Evolutionary conservation across 2,797 vertebrate species (phyloP).

Genomic region (Hapalemur alaotrensis): DNA sequence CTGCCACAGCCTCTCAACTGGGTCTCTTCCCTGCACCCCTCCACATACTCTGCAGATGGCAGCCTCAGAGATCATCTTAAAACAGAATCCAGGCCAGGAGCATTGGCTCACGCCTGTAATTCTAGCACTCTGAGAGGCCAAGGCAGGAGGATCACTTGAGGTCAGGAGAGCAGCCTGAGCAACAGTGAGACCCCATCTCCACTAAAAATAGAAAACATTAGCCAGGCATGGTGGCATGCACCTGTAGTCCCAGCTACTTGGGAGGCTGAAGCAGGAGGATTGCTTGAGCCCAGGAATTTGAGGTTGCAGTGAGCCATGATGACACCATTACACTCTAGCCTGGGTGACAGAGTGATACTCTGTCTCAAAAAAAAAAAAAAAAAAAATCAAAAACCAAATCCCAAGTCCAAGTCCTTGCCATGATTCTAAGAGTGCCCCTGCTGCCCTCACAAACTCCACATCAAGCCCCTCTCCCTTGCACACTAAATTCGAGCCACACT

Average conservation of each 20-base stretch:
- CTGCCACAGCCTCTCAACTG: background rate
- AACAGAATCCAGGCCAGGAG: background rate
- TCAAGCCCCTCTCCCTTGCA: too few species aligned
- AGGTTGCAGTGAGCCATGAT: background rate
- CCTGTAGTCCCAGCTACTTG: background rate
- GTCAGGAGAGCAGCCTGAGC: background rate
- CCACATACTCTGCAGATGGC: background rate
- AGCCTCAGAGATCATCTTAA: background rate
- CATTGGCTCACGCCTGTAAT: background rate
- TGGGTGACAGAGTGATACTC: background rate
- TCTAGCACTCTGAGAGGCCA: background rate
- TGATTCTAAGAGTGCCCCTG: background rate
- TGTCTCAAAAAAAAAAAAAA: background rate
- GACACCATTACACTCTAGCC: background rate
- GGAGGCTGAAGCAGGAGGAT: background rate
- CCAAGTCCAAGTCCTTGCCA: background rate
- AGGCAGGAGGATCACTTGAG: background rate
- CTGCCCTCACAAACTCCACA: background rate
- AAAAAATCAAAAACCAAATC: background rate
- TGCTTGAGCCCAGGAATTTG: background rate
- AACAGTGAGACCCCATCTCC: background rate
- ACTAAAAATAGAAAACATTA: background rate
- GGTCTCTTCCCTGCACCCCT: background rate
- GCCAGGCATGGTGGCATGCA: background rate
- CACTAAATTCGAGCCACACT: background rate